Percentiles rank a stretch among this genome's conserved stretches.
Conservation (phyloP, 2,797 vertebrate genomes). For the Protonibea diacanthus region DNA sequence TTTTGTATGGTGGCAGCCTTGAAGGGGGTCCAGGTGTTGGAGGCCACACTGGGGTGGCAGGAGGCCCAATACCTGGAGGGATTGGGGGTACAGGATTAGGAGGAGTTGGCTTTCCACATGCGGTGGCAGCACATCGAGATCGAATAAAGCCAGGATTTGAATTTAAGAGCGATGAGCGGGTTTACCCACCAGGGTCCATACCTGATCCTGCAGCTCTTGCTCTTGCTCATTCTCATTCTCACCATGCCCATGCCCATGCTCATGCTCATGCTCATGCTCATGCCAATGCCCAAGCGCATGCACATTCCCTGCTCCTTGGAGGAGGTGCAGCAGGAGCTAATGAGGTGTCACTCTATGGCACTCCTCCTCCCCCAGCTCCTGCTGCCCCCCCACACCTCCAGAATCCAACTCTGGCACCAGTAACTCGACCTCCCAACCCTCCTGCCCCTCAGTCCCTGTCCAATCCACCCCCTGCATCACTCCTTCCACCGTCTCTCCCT, state of each 20-base stretch:
- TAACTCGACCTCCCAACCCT: constrained; percentile 86
- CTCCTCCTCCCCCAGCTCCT: constrained; percentile 82
- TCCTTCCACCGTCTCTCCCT: constrained; percentile 81
- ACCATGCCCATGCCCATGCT: constrained; percentile 74
- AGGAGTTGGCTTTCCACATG: constrained; percentile 89
- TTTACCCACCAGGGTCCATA: constrained; percentile 87
- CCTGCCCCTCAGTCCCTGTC: constrained; percentile 88
- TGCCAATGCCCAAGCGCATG: constrained; percentile 75
- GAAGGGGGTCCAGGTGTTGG: constrained; percentile 88
- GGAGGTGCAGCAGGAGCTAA: constrained; percentile 77
- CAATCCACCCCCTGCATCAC: constrained; percentile 82
- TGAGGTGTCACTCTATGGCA: constrained; percentile 87
- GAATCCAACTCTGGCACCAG: constrained; percentile 79
- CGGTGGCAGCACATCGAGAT: constrained; percentile 89
- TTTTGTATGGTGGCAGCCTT: constrained; percentile 92
- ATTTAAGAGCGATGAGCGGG: constrained; percentile 93
- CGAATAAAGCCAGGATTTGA: constrained; percentile 95
- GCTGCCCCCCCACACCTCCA: constrained; percentile 79
- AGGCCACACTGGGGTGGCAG: constrained; percentile 78
- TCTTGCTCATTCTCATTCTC: constrained; percentile 83
- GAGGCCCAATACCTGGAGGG: constrained; percentile 82
- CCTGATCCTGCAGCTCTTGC: constrained; percentile 85
- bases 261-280: constrained; percentile 81
- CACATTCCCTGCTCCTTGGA: constrained; percentile 85
- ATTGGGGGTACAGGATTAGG: constrained; percentile 86